These are phyloP conservation scores for Heliocidaris erythrogramma DNA, from an alignment of 35 echinoderm and acorn worm genomes.

Conservation along the genomic window DNA sequence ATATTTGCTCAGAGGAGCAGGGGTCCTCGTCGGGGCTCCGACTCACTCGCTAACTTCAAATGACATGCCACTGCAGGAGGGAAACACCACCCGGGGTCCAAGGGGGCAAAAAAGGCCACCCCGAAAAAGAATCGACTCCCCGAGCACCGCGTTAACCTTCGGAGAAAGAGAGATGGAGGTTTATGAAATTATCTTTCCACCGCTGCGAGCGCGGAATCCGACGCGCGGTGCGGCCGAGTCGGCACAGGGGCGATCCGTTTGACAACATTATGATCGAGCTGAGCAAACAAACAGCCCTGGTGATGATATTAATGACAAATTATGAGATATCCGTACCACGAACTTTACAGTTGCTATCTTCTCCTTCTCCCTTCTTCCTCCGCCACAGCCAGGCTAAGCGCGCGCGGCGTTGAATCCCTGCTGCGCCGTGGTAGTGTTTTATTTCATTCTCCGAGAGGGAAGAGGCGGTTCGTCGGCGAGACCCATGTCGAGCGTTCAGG, in stretches of 20 bases:
- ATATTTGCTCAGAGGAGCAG: conserved; percentile 36
- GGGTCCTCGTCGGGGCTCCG: not conserved
- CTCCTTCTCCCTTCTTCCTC: not conserved
- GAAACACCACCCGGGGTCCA: conserved; percentile 16
- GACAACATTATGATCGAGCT: conserved; percentile 47
- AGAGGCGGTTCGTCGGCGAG: not conserved
- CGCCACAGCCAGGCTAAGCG: not conserved
- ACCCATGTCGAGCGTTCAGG: conserved; percentile 27
- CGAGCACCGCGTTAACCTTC: not conserved
- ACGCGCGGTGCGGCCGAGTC: not conserved
- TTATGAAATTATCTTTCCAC: conserved; percentile 36
- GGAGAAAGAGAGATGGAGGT: not conserved
- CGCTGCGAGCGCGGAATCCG: conserved; percentile 15
- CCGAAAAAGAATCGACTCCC: not conserved
- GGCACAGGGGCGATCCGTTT: not conserved
- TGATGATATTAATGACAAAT: conserved; percentile 42
- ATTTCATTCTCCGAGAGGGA: conserved; percentile 4
- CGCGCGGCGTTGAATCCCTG: not conserved
- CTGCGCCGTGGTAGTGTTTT: not conserved
- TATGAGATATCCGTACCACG: conserved; percentile 26
- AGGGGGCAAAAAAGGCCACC: conserved; percentile 37
- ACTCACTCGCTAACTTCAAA: not conserved
- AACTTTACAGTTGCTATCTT: conserved; percentile 43
- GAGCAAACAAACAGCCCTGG: conserved; percentile 51
- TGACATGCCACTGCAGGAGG: not conserved